phyloP scores from a whole-genome alignment of 92 coral and sea anemone genomes.

The Epizoanthus fatuus region DNA sequence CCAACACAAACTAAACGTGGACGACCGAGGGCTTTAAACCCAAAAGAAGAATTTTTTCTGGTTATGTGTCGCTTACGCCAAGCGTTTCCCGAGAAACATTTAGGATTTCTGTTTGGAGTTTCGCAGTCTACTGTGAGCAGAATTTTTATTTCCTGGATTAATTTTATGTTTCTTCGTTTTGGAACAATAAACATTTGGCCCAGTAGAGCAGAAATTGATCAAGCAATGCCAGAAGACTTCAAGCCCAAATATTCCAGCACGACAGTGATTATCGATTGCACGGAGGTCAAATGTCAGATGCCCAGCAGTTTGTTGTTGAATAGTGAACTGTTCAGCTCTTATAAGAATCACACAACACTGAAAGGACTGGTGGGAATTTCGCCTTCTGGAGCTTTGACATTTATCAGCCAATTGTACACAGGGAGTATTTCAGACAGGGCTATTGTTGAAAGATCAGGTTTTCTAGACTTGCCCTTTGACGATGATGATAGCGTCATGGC shows the following conservation, averaged over 20 bases:
- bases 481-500: conserved; percentile 4
- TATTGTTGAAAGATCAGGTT: conserved; percentile 7
- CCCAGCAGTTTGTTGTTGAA: conserved; percentile 9
- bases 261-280: conserved; percentile 13
- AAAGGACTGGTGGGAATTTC: conserved; percentile 21
- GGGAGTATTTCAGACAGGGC: conserved; percentile 22
- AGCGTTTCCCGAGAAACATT: conserved; percentile 2
- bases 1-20: background rate
- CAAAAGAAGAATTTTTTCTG: conserved; percentile 2
- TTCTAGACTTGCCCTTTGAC: background rate
- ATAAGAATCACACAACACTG: conserved; percentile 13
- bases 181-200: conserved; percentile 13
- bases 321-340: conserved; percentile 17
- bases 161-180: conserved; percentile 10
- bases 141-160: conserved; percentile 5
- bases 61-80: background rate
- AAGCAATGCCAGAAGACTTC: conserved; percentile 14
- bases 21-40: background rate
- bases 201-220: background rate
- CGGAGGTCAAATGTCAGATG: conserved; percentile 1
- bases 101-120: background rate
- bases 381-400: conserved; percentile 6
- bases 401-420: conserved; percentile 13
- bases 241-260: background rate
- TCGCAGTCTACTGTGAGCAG: conserved; percentile 15